These are phyloP conservation scores for Acanthochromis polyacanthus DNA, from an alignment of 2,113 vertebrate genomes.

Conservation along the genomic window DNA sequence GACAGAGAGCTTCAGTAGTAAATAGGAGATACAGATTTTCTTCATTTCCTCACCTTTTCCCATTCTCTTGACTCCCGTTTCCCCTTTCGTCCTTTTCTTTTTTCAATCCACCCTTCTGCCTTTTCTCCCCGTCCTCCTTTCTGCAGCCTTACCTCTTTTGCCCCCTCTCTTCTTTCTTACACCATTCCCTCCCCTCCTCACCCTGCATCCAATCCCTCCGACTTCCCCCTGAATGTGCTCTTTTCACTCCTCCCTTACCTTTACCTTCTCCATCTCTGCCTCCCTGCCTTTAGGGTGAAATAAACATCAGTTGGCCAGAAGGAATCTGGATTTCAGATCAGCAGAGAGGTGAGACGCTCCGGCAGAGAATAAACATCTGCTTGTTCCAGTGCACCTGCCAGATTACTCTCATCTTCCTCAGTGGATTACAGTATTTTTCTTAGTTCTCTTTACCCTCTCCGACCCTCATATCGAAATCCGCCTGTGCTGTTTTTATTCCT, in stretches of 20 bases:
- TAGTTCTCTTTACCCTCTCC: conserved; percentile 3
- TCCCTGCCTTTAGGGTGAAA: conserved; percentile 21
- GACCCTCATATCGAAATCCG: conserved; percentile 24
- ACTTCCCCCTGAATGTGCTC: background rate
- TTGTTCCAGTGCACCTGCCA: conserved; percentile 44
- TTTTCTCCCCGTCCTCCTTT: background rate
- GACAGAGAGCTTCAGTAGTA: conserved; percentile 8
- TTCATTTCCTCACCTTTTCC: conserved; percentile 44
- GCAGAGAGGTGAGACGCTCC: conserved; percentile 33
- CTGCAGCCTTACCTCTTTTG: background rate
- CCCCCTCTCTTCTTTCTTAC: background rate
- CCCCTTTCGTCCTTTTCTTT: background rate
- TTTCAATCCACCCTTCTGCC: background rate
- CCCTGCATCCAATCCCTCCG: conserved; percentile 13
- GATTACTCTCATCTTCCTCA: conserved; percentile 40
- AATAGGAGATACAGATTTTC: conserved; percentile 39
- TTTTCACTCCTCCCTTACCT: background rate
- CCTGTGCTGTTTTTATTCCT: conserved; percentile 29
- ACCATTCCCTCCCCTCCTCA: background rate
- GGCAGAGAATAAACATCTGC: conserved; percentile 49
- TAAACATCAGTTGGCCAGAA: conserved; percentile 42
- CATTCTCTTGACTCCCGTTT: conserved; percentile 21
- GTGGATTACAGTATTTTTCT: conserved; percentile 23
- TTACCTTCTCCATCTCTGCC: background rate
- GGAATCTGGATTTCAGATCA: conserved; percentile 43